These are phyloP conservation scores for Calameuta idolon DNA, from an alignment of 2,888 invertebrate genomes.

Conservation along the genomic window DNA sequence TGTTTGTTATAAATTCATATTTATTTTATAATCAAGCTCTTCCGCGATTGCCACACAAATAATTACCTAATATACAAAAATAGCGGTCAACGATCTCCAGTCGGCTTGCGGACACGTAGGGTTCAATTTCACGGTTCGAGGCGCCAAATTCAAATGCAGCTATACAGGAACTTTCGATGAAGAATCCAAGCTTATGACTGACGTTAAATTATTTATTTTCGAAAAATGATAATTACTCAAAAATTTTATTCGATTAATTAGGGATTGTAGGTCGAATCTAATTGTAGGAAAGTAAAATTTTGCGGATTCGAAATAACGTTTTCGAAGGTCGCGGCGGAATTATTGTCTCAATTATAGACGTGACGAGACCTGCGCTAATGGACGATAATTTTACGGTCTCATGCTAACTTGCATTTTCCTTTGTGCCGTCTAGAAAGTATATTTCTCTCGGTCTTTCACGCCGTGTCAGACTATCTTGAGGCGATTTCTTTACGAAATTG, in stretches of 20 bases:
- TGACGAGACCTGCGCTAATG: not conserved
- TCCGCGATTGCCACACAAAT: not conserved
- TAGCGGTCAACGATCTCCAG: not conserved
- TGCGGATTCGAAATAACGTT: not conserved
- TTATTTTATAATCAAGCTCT: not conserved
- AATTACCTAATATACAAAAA: not conserved
- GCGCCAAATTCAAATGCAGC: not conserved
- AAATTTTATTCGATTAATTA: not conserved
- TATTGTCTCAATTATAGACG: not conserved
- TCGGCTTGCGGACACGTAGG: not conserved
- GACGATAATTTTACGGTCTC: not conserved
- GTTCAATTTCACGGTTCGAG: not conserved
- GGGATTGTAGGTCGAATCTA: not conserved
- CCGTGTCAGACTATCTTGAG: conserved; percentile 16
- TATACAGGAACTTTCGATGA: not conserved
- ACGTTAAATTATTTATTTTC: not conserved
- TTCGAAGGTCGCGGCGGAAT: not conserved
- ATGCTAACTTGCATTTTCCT: conserved; percentile 42
- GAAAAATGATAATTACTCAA: not conserved
- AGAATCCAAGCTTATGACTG: not conserved
- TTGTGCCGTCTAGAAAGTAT: conserved; percentile 42
- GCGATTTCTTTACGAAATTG: conserved; percentile 31
- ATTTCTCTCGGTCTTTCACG: conserved; percentile 34
- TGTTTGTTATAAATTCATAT: not conserved
- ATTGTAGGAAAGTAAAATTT: not conserved